A percentile compares a stretch with the other conserved stretches of the same genome.
Conservation (phyloP, 2,888 invertebrate genomes). For the Dynastes hyllus region DNA sequence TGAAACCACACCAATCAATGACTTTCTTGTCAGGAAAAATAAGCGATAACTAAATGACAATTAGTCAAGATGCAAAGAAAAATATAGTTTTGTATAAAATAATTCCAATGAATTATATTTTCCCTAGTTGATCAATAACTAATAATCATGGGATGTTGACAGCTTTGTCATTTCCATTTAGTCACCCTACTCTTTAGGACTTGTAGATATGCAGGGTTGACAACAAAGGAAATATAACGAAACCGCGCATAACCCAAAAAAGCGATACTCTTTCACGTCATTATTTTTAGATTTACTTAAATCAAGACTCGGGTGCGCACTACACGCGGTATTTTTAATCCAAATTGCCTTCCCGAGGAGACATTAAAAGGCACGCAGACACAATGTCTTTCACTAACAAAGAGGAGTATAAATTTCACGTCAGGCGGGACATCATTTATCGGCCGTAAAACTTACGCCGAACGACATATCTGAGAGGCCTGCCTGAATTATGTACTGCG, state of each 20-base stretch:
- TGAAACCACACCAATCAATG: no score
- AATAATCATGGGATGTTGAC: background rate
- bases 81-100: background rate
- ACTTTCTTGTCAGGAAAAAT: no score
- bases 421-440: conserved; percentile 45
- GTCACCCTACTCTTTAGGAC: background rate
- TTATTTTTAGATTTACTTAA: conserved; percentile 37
- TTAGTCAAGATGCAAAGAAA: background rate
- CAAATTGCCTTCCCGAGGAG: conserved; percentile 24
- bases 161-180: background rate
- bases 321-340: conserved; percentile 40
- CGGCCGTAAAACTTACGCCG: conserved; percentile 43
- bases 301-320: background rate
- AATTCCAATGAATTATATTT: background rate
- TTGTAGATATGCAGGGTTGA: background rate
- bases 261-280: conserved; percentile 4
- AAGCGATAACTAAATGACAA: background rate
- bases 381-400: conserved; percentile 34
- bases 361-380: conserved; percentile 40
- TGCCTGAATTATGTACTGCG: conserved; percentile 38
- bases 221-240: conserved; percentile 10
- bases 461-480: conserved; percentile 42
- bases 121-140: background rate
- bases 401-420: conserved; percentile 43
- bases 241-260: background rate